phyloP scores from a whole-genome alignment of 2,888 invertebrate species.

The Ferrisia virgata region DNA sequence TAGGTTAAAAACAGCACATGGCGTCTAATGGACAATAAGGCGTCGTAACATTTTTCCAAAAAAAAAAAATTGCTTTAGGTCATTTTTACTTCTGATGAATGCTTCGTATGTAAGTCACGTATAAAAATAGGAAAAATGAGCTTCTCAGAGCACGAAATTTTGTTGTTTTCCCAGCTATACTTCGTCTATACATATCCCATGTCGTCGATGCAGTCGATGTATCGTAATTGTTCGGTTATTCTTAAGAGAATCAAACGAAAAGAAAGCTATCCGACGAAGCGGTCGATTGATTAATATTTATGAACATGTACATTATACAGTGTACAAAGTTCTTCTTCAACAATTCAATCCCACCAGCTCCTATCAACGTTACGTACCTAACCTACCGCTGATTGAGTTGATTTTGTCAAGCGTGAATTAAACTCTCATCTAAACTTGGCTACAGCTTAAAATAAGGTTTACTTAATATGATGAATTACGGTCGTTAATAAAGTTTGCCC shows the following conservation, averaged over 20 bases:
- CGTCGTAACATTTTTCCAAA: too few relatives aligned
- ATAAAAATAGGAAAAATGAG: too few relatives aligned
- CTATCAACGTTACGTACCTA: background rate
- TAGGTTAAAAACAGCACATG: too few relatives aligned
- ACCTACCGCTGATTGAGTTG: background rate
- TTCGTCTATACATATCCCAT: too few relatives aligned
- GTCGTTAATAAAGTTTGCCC: background rate
- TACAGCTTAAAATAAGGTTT: background rate
- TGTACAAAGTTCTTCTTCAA: background rate
- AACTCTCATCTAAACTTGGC: background rate
- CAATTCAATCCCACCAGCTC: background rate
- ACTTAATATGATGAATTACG: constrained; percentile 6
- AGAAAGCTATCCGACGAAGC: background rate
- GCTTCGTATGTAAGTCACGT: too few relatives aligned
- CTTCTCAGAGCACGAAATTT: too few relatives aligned
- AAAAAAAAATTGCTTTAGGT: too few relatives aligned
- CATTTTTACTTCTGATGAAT: too few relatives aligned
- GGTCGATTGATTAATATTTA: background rate
- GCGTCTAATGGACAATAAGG: too few relatives aligned
- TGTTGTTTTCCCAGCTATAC: too few relatives aligned
- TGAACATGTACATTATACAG: background rate
- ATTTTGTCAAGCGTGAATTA: background rate
- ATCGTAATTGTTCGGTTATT: too few relatives aligned
- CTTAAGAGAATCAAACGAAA: background rate
- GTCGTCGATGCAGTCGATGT: too few relatives aligned